phyloP scores from a whole-genome alignment of 2,113 vertebrate genomes.

The Hippocampus barbouri region DNA sequence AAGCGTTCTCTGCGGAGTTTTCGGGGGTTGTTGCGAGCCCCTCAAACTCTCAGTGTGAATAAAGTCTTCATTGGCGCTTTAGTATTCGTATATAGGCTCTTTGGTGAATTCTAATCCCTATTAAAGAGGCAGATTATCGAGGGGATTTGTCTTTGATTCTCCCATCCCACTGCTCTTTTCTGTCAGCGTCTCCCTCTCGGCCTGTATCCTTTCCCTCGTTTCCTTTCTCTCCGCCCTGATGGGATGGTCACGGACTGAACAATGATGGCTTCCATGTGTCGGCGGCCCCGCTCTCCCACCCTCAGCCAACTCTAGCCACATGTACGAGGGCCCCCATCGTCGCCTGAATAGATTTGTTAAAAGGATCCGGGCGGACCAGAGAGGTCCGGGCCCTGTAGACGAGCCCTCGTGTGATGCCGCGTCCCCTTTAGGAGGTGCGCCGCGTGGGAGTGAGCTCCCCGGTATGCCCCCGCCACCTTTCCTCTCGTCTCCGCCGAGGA shows the following conservation, averaged over 20 bases:
- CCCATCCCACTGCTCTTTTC: slow-evolving; percentile 67
- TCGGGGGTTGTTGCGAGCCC: slow-evolving; percentile 24
- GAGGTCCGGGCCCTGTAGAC: slow-evolving; percentile 74
- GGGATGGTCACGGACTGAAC: slow-evolving; percentile 44
- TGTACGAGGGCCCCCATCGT: slow-evolving; percentile 66
- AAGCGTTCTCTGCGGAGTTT: slow-evolving; percentile 21
- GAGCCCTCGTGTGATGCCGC: slow-evolving; percentile 78
- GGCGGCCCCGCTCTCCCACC: slow-evolving; percentile 46
- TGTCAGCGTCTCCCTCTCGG: slow-evolving; percentile 40
- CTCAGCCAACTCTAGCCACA: slow-evolving; percentile 53
- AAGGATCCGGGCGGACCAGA: slow-evolving; percentile 81
- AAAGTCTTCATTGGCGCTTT: slow-evolving; percentile 57
- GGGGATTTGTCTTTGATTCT: slow-evolving; percentile 66
- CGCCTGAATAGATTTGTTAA: slow-evolving; percentile 94
- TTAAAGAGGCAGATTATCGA: slow-evolving; percentile 69
- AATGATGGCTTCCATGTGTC: slow-evolving; percentile 61
- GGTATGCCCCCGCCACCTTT: slow-evolving; percentile 57
- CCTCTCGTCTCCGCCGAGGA: slow-evolving; percentile 80
- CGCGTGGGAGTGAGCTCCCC: slow-evolving; percentile 76
- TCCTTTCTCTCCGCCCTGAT: slow-evolving; percentile 42
- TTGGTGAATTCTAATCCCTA: slow-evolving; percentile 64
- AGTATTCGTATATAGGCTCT: slow-evolving; percentile 56
- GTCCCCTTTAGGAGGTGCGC: slow-evolving; percentile 79
- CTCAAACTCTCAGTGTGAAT: slow-evolving; percentile 59
- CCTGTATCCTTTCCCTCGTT: slow-evolving; percentile 33